phyloP scores from a whole-genome alignment of 2,888 invertebrate species.

The Hetaerina titia region DNA sequence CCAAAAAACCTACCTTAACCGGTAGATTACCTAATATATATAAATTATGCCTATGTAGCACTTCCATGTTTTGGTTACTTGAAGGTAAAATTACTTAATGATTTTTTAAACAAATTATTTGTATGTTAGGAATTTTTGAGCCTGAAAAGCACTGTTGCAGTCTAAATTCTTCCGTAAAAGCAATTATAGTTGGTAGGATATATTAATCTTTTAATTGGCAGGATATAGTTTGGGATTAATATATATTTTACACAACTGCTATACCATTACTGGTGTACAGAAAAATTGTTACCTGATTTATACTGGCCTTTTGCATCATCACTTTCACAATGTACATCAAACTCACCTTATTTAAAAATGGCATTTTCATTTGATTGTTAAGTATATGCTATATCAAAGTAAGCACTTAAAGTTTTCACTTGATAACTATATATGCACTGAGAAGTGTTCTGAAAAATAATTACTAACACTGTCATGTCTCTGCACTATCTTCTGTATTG shows the following conservation, averaged over 20 bases:
- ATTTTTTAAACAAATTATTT: too few species aligned
- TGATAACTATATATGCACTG: background rate
- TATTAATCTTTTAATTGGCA: background rate
- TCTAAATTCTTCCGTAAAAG: too few species aligned
- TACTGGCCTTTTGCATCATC: background rate
- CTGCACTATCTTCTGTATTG: conserved; percentile 41
- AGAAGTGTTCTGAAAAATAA: background rate
- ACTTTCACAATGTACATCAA: background rate
- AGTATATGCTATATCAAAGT: background rate
- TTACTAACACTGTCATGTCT: background rate
- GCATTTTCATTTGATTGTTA: background rate
- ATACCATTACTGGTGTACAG: background rate
- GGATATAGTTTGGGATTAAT: background rate
- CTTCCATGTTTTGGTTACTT: too few species aligned
- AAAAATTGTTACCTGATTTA: background rate
- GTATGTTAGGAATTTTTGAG: too few species aligned
- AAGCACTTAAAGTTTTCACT: background rate
- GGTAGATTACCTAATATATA: too few species aligned
- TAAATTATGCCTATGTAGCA: too few species aligned
- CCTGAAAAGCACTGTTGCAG: too few species aligned
- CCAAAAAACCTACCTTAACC: too few species aligned
- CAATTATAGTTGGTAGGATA: background rate
- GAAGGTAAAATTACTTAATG: too few species aligned
- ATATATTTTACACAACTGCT: background rate
- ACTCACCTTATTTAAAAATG: background rate